These are phyloP conservation scores for Proteles cristata DNA, from an alignment of 2,113 vertebrate species.

Conservation along the genomic window DNA sequence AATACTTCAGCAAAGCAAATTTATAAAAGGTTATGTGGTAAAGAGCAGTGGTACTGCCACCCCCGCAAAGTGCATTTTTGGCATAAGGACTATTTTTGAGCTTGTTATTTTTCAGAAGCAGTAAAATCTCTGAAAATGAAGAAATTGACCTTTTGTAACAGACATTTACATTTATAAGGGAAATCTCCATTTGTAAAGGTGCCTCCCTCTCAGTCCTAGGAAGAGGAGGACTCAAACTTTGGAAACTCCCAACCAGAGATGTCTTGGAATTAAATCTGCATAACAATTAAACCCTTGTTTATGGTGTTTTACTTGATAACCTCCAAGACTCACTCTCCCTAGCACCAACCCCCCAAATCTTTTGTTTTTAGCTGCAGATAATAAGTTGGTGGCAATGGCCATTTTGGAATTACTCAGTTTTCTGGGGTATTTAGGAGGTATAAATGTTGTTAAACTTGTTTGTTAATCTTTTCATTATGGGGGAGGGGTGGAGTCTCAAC, in stretches of 20 bases:
- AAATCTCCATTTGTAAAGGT: not conserved
- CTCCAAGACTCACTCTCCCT: not conserved
- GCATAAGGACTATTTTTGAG: not conserved
- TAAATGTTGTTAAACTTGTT: not conserved
- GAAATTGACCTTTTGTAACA: not conserved
- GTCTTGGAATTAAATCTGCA: not conserved
- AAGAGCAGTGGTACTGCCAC: not conserved
- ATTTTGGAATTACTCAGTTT: too few relatives aligned
- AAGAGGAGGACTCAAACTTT: not conserved
- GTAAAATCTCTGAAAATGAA: not conserved
- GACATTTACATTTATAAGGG: not conserved
- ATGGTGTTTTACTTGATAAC: not conserved
- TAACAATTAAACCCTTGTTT: not conserved
- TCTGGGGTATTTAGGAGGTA: not conserved
- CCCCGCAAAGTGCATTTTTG: not conserved
- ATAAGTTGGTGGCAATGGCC: not conserved
- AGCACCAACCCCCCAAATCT: not conserved
- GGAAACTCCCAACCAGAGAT: not conserved
- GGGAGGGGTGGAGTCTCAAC: not conserved
- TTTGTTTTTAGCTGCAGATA: not conserved
- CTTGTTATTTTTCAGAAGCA: not conserved
- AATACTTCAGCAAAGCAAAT: slow-evolving; percentile 3
- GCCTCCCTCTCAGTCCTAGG: not conserved
- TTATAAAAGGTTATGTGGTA: not conserved
- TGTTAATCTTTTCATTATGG: not conserved